Conservation (phyloP, 2,113 vertebrate genomes). For the Thunnus maccoyii region DNA sequence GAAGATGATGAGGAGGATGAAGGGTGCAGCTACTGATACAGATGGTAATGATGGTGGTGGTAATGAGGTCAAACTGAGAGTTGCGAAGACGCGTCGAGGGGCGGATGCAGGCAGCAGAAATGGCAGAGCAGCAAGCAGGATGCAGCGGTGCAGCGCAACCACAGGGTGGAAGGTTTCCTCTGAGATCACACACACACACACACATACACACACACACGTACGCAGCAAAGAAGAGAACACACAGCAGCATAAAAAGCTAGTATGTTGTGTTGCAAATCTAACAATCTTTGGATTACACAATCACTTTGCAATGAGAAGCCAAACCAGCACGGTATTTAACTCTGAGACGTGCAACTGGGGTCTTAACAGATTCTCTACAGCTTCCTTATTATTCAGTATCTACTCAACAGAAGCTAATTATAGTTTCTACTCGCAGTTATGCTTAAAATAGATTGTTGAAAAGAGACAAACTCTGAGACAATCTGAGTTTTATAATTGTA, state of each 20-base stretch:
- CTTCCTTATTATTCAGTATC: constrained; percentile 43
- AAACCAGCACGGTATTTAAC: not conserved
- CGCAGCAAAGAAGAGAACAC: constrained; percentile 8
- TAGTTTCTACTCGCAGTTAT: constrained; percentile 32
- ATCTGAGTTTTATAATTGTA: not conserved
- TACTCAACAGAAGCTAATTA: constrained; percentile 51
- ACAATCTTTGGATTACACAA: constrained; percentile 41
- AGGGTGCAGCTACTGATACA: constrained; percentile 43
- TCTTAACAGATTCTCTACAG: constrained; percentile 20
- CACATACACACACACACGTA: constrained; percentile 13
- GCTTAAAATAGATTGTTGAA: constrained; percentile 44
- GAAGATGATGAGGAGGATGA: constrained; percentile 19
- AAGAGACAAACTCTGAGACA: constrained; percentile 9
- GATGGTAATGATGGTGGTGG: constrained; percentile 50
- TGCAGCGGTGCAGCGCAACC: constrained; percentile 75
- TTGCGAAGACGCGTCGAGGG: constrained; percentile 42
- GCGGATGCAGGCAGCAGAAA: constrained; percentile 61
- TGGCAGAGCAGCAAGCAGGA: constrained; percentile 56
- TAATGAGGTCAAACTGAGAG: constrained; percentile 74
- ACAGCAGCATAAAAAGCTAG: not conserved
- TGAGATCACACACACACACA: constrained; percentile 41
- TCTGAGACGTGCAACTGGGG: constrained; percentile 1
- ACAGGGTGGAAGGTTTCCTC: constrained; percentile 75
- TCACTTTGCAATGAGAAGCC: constrained; percentile 17
- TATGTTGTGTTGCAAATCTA: constrained; percentile 27